These are phyloP conservation scores for Helarctos malayanus DNA, from an alignment of 2,797 vertebrate species.

Conservation along the genomic window DNA sequence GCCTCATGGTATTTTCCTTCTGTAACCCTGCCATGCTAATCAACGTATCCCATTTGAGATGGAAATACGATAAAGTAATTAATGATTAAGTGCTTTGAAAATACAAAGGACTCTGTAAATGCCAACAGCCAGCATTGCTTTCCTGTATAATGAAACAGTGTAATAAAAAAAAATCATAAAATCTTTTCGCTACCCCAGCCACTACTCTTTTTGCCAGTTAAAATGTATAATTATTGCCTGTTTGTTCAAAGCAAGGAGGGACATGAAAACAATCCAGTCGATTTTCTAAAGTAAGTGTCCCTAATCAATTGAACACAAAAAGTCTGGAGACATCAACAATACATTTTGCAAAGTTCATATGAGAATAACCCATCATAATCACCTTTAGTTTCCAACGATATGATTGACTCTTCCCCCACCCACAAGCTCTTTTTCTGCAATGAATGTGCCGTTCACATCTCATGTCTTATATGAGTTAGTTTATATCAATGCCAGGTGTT, in stretches of 20 bases:
- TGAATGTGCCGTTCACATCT: not conserved
- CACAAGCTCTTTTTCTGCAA: not conserved
- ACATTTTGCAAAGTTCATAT: slow-evolving; percentile 8
- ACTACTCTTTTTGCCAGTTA: slow-evolving; percentile 48
- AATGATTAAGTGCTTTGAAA: slow-evolving; percentile 72
- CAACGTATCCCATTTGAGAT: slow-evolving; percentile 54
- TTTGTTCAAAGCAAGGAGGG: slow-evolving; percentile 64
- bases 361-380: not conserved
- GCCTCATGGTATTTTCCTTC: slow-evolving; percentile 36
- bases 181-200: slow-evolving; percentile 18
- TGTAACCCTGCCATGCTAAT: not conserved
- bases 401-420: not conserved
- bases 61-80: slow-evolving; percentile 68
- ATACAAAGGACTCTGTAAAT: slow-evolving; percentile 63
- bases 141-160: slow-evolving; percentile 47
- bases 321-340: slow-evolving; percentile 38
- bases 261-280: slow-evolving; percentile 1
- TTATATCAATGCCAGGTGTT: slow-evolving; percentile 20
- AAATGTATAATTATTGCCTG: slow-evolving; percentile 48
- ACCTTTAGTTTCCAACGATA: slow-evolving; percentile 45
- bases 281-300: slow-evolving; percentile 58
- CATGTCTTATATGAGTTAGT: not conserved
- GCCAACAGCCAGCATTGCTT: slow-evolving; percentile 51
- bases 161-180: slow-evolving; percentile 77
- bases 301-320: slow-evolving; percentile 39